phyloP scores from a whole-genome alignment of 2,113 vertebrate genomes.

The Prunella fulvescens region DNA sequence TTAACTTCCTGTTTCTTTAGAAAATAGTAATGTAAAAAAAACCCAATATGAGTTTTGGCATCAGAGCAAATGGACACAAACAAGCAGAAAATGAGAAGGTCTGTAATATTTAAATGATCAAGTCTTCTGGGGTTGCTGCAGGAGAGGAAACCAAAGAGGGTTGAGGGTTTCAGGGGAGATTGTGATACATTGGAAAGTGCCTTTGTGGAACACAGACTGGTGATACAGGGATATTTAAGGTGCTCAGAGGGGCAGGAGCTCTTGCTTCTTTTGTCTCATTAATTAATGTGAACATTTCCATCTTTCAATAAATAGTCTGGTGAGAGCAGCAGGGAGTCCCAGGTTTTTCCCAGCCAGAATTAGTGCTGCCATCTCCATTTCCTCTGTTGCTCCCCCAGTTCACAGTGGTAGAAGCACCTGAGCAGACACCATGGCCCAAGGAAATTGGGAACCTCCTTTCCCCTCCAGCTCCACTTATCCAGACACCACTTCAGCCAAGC shows the following conservation, averaged over 20 bases:
- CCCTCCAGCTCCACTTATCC: neutral
- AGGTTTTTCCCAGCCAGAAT: neutral
- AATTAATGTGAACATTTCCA: neutral
- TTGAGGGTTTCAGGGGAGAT: neutral
- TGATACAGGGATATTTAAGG: neutral
- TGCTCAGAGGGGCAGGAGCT: neutral
- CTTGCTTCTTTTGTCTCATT: neutral
- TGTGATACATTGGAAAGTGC: neutral
- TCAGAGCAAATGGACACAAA: neutral
- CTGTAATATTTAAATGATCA: neutral
- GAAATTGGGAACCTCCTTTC: neutral
- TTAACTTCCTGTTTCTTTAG: neutral
- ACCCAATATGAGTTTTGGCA: neutral
- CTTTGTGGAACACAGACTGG: neutral
- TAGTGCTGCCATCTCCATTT: neutral
- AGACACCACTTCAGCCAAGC: neutral
- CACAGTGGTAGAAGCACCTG: neutral
- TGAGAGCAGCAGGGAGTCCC: neutral
- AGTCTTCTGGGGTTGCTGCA: neutral
- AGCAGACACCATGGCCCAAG: neutral
- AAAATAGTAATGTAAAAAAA: neutral
- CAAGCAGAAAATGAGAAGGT: neutral
- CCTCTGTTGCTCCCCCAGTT: neutral
- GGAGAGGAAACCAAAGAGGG: neutral
- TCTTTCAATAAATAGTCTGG: neutral